A percentile compares a stretch with the other conserved stretches of the same genome.
Conservation (phyloP, 2,888 invertebrate species). For the Embidobia sp. region DNA sequence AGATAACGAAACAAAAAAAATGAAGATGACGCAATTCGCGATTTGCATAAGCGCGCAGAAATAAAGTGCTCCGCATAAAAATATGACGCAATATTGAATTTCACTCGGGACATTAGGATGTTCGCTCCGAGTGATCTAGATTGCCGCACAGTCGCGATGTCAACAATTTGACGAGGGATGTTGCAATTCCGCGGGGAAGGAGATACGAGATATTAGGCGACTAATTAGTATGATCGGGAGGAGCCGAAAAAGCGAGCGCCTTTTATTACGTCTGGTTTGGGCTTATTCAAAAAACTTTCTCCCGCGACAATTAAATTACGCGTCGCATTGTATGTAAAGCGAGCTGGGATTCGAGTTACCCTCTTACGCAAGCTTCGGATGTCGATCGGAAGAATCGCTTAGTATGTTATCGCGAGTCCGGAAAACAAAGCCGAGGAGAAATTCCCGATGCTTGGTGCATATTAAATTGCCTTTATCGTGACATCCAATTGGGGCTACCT, state of each 20-base stretch:
- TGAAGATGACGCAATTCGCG: background rate
- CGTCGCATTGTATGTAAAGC: conserved; percentile 43
- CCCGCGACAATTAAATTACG: conserved; percentile 34
- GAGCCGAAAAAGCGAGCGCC: conserved; percentile 8
- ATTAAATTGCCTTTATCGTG: conserved; percentile 50
- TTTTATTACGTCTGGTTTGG: background rate
- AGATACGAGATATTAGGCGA: conserved; percentile 9
- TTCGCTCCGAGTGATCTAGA: no score
- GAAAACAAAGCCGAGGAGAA: conserved; percentile 62
- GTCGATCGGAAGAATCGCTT: conserved; percentile 27
- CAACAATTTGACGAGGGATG: no score
- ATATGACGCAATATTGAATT: conserved; percentile 18
- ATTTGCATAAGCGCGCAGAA: conserved; percentile 23
- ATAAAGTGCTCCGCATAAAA: background rate
- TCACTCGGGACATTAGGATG: no score
- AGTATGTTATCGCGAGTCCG: conserved; percentile 53
- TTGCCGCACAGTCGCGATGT: no score
- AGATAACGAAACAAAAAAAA: background rate
- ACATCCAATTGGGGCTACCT: conserved; percentile 21
- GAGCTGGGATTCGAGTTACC: background rate
- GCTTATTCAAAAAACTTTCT: conserved; percentile 43
- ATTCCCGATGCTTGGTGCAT: conserved; percentile 55
- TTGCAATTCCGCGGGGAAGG: background rate
- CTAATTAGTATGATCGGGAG: conserved; percentile 20
- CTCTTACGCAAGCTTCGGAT: conserved; percentile 23